These are phyloP conservation scores for Blomia tropicalis DNA, from an alignment of 2,888 invertebrate species.

Conservation along the genomic window DNA sequence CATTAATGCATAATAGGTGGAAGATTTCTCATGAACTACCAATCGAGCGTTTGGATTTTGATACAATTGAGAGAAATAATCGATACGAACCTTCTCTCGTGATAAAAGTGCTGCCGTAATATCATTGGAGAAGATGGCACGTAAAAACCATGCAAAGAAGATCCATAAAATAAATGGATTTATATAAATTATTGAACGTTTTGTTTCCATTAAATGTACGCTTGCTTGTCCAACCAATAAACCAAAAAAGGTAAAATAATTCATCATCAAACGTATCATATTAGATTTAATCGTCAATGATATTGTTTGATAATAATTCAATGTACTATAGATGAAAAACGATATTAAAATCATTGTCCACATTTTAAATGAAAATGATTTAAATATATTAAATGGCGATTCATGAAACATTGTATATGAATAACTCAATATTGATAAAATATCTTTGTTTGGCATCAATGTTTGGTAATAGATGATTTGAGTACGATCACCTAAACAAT, in stretches of 20 bases:
- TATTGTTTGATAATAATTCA: background rate
- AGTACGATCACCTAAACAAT: background rate
- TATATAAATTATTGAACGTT: background rate
- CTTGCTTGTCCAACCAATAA: background rate
- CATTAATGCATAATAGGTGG: background rate
- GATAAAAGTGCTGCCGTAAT: background rate
- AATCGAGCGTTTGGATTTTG: background rate
- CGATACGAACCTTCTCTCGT: background rate
- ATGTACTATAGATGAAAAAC: background rate
- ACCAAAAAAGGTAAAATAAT: background rate
- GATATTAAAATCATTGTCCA: background rate
- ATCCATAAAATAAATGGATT: background rate
- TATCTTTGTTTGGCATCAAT: background rate
- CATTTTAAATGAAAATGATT: background rate
- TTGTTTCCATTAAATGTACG: background rate
- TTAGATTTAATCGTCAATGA: no score
- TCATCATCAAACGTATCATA: background rate
- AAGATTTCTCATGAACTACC: background rate
- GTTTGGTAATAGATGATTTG: background rate
- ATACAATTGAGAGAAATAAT: background rate
- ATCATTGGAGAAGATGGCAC: background rate
- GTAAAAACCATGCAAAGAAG: background rate
- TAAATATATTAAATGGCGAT: background rate
- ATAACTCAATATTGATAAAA: background rate
- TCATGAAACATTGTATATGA: background rate